phyloP scores from a whole-genome alignment of 1,140 invertebrate species.

The Thaumetopoea pityocampa region DNA sequence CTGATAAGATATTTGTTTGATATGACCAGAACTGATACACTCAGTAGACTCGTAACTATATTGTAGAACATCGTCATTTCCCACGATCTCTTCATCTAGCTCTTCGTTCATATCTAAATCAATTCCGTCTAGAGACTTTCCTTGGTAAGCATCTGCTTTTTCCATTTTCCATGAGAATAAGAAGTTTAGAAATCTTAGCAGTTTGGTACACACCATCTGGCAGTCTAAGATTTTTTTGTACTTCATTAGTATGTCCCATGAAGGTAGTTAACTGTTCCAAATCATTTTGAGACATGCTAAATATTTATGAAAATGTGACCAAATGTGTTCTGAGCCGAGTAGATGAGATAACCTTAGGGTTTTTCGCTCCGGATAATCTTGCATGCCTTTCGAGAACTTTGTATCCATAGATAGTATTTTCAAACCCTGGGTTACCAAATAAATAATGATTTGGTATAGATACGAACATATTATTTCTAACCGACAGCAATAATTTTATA shows the following conservation, averaged over 20 bases:
- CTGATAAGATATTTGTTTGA: too few relatives aligned
- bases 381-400: slow-evolving; percentile 8
- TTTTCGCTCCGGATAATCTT: slow-evolving; percentile 22
- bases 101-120: too few relatives aligned
- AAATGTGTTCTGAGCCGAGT: slow-evolving; percentile 37
- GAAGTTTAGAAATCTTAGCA: slow-evolving; percentile 32
- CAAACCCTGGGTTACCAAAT: slow-evolving; percentile 3
- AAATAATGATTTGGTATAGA: slow-evolving; percentile 1
- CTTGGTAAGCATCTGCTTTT: slow-evolving; percentile 33
- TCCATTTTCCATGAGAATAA: slow-evolving; percentile 48
- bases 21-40: too few relatives aligned
- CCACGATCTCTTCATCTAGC: too few relatives aligned
- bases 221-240: slow-evolving; percentile 5
- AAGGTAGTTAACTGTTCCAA: slow-evolving; percentile 29
- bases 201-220: slow-evolving; percentile 4
- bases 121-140: slow-evolving; percentile 46
- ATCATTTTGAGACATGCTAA: slow-evolving; percentile 32
- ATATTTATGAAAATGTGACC: slow-evolving; percentile 39
- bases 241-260: slow-evolving; percentile 18
- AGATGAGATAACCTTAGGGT: slow-evolving; percentile 25
- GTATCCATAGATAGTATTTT: slow-evolving; percentile 5
- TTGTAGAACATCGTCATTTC: too few relatives aligned
- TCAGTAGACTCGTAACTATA: too few relatives aligned
- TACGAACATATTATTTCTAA: neutral
- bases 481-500: slow-evolving; percentile 5